These are phyloP conservation scores for Suricata suricatta DNA, from an alignment of 2,113 vertebrate species.

Conservation along the genomic window DNA sequence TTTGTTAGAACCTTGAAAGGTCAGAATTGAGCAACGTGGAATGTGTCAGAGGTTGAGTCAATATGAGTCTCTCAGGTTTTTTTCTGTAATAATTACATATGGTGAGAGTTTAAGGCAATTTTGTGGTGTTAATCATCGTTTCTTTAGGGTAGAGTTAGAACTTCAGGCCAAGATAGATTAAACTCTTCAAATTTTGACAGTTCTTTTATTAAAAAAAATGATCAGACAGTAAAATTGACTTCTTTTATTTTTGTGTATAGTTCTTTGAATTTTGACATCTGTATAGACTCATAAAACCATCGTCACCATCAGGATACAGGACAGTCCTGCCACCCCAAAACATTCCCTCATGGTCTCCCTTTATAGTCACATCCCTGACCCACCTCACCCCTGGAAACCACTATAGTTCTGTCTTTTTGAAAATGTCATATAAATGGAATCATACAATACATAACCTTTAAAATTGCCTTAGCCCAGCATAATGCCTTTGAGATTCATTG, in stretches of 20 bases:
- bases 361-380: not conserved
- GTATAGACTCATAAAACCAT: not conserved
- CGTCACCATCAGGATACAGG: not conserved
- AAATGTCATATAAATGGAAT: not conserved
- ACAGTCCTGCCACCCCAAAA: not conserved
- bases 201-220: conserved; percentile 26
- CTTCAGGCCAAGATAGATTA: conserved; percentile 7
- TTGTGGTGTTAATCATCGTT: not conserved
- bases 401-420: not conserved
- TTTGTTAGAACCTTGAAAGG: conserved; percentile 40
- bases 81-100: not conserved
- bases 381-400: not conserved
- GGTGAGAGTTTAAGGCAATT: not conserved
- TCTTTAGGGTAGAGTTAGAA: conserved; percentile 2
- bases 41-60: conserved; percentile 29
- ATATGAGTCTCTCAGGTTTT: conserved; percentile 1
- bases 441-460: not conserved
- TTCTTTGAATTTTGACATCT: not conserved
- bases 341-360: not conserved
- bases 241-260: not conserved
- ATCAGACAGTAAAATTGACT: not conserved
- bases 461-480: not conserved
- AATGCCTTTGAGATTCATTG: not conserved
- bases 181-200: conserved; percentile 17
- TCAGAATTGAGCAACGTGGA: conserved; percentile 20